Evolutionary conservation across 2,113 vertebrate species (phyloP).

Genomic region (Semicossyphus pulcher): DNA sequence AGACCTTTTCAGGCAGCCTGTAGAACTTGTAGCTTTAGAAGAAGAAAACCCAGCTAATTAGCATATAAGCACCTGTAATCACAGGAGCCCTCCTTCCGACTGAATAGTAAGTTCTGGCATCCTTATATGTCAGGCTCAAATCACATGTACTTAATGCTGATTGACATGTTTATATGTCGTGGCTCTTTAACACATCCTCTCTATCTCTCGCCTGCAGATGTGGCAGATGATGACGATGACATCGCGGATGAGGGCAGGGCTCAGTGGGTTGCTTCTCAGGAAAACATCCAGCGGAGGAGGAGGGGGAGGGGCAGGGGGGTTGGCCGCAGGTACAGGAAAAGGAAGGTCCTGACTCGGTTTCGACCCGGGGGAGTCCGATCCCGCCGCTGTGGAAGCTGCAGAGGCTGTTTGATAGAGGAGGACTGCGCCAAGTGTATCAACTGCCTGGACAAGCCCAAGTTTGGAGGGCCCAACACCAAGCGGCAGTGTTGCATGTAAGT

Average conservation of each 20-base stretch:
- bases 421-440: slow-evolving; percentile 90
- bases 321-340: slow-evolving; percentile 49
- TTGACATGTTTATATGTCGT: not conserved
- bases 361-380: slow-evolving; percentile 61
- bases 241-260: slow-evolving; percentile 61
- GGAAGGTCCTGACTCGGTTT: slow-evolving; percentile 47
- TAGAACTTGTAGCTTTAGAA: slow-evolving; percentile 18
- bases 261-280: slow-evolving; percentile 71
- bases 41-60: slow-evolving; percentile 13
- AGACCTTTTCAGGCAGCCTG: not conserved
- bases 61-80: slow-evolving; percentile 12
- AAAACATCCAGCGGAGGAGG: slow-evolving; percentile 60
- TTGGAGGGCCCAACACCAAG: slow-evolving; percentile 92
- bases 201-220: slow-evolving; percentile 69
- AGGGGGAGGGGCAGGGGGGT: slow-evolving; percentile 55
- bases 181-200: slow-evolving; percentile 46
- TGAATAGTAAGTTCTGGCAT: slow-evolving; percentile 44
- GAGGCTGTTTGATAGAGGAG: slow-evolving; percentile 85
- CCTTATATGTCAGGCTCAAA: slow-evolving; percentile 31
- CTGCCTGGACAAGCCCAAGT: slow-evolving; percentile 94
- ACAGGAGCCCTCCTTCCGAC: slow-evolving; percentile 26
- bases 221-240: slow-evolving; percentile 75
- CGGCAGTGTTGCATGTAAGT: slow-evolving; percentile 95
- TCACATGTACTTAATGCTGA: slow-evolving; percentile 16
- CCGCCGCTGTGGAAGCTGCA: slow-evolving; percentile 87